Conservation (phyloP, 2,888 invertebrate species). For the Diaperis boleti region DNA sequence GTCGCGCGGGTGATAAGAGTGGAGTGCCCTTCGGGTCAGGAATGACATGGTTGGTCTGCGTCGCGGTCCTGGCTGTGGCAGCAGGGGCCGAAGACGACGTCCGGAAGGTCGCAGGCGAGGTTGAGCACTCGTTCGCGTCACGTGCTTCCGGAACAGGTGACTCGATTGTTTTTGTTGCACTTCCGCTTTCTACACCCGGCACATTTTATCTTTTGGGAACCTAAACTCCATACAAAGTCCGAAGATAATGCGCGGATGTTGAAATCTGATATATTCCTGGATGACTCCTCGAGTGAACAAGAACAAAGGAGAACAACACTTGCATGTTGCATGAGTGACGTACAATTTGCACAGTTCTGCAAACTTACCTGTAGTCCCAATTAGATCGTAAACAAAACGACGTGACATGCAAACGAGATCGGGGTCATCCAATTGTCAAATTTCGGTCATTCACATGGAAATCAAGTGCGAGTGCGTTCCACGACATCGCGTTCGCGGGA, state of each 20-base stretch:
- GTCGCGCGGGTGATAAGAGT: constrained; percentile 28
- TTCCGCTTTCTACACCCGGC: neutral
- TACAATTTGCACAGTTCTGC: neutral
- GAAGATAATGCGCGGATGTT: no score
- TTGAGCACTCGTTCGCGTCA: constrained; percentile 52
- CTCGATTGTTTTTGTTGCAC: constrained; percentile 18
- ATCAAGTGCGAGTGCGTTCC: no score
- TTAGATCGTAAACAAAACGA: no score
- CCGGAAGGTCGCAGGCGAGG: constrained; percentile 52
- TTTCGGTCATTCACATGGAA: no score
- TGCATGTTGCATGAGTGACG: neutral
- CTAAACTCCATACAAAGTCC: no score
- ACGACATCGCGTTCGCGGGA: no score
- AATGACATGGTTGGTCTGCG: constrained; percentile 39
- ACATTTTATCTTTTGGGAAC: no score
- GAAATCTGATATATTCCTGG: no score
- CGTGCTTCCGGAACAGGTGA: constrained; percentile 56
- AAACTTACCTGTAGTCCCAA: neutral
- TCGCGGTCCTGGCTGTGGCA: constrained; percentile 16
- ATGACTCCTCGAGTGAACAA: no score
- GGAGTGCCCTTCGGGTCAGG: constrained; percentile 36
- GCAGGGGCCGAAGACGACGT: constrained; percentile 45
- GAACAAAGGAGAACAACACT: neutral
- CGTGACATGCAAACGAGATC: no score
- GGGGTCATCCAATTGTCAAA: no score